These are phyloP conservation scores for Lytechinus variegatus DNA, from an alignment of 35 echinoderm and acorn worm genomes.

Conservation along the genomic window DNA sequence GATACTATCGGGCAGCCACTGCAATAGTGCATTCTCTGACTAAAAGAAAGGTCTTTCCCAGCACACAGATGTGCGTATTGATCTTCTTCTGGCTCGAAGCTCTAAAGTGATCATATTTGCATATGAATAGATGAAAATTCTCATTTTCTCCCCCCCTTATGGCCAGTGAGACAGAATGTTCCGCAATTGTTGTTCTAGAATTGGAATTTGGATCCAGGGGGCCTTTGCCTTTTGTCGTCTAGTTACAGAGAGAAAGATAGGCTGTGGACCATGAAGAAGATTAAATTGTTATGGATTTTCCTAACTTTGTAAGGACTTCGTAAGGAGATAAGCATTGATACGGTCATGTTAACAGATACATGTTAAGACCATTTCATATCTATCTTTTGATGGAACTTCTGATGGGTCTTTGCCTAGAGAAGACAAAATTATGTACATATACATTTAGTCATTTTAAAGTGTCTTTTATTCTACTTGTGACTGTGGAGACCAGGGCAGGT, in stretches of 20 bases:
- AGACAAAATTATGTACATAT: neutral
- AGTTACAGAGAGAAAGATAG: neutral
- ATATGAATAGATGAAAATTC: neutral
- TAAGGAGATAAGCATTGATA: neutral
- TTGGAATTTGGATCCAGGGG: neutral
- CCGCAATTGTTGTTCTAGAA: neutral
- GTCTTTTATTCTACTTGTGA: neutral
- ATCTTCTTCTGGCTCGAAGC: neutral
- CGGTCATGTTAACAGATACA: neutral
- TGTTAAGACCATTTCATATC: neutral
- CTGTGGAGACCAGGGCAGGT: neutral
- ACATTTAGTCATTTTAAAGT: neutral
- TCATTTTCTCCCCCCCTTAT: neutral
- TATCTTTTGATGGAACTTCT: neutral
- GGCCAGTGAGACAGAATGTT: neutral
- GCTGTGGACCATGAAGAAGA: neutral
- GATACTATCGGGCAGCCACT: neutral
- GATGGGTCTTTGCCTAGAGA: neutral
- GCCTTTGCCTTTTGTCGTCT: neutral
- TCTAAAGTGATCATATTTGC: neutral
- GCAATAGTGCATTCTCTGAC: neutral
- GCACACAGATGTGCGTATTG: neutral
- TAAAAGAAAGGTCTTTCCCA: neutral
- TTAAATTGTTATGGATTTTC: slow-evolving; percentile 10
- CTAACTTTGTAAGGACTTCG: neutral